Percentiles rank a stretch among this genome's conserved stretches.
These are phyloP conservation scores for Semnornis frantzii DNA, from an alignment of 2,113 vertebrate species.

Conservation along the genomic window DNA sequence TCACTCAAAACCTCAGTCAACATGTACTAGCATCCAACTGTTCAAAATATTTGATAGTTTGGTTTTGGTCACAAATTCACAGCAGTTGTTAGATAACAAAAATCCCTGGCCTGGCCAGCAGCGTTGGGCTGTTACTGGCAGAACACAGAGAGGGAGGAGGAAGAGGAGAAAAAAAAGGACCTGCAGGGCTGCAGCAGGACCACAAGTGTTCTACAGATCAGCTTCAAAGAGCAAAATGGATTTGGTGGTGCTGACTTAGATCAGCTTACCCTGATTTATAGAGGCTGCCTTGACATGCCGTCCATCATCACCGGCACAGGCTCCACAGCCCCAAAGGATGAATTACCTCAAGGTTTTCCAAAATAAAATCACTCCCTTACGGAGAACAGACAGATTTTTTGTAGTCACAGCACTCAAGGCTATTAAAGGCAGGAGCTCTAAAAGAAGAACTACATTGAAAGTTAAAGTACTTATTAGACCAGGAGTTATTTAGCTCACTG, in stretches of 20 bases:
- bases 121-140: background rate
- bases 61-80: background rate
- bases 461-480: background rate
- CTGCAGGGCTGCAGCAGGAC: background rate
- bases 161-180: background rate
- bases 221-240: background rate
- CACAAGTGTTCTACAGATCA: rapidly evolving
- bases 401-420: background rate
- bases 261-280: background rate
- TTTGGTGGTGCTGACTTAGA: background rate
- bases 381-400: background rate
- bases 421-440: background rate
- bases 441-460: background rate
- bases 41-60: background rate
- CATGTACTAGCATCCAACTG: background rate
- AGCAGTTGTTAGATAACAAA: background rate
- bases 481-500: background rate
- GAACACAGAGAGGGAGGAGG: background rate
- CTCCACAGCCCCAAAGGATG: background rate
- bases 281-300: background rate
- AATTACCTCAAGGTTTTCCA: background rate
- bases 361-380: background rate
- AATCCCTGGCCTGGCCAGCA: background rate
- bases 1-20: background rate
- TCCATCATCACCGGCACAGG: background rate